Evolutionary conservation across 2,888 invertebrate genomes (phyloP).

Genomic region (Callyntrura guangdongensis): DNA sequence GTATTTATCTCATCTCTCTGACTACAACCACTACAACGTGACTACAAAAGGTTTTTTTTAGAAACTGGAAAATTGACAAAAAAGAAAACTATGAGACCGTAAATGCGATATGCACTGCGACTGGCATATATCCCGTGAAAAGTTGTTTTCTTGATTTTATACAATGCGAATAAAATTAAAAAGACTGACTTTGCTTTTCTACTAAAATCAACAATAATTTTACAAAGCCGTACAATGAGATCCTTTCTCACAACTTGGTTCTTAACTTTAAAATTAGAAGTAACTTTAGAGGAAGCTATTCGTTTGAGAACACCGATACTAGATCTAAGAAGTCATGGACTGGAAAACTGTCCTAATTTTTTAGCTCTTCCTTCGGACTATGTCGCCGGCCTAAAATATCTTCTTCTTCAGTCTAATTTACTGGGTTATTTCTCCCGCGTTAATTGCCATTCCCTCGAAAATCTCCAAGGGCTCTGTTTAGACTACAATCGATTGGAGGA

Average conservation of each 20-base stretch:
- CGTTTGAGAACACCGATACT: background rate
- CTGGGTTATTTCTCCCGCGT: conserved; percentile 23
- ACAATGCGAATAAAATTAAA: too few species aligned
- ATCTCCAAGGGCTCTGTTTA: conserved; percentile 37
- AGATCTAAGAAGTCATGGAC: conserved; percentile 58
- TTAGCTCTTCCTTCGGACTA: background rate
- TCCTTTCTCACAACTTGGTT: conserved; percentile 35
- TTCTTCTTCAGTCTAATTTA: conserved; percentile 56
- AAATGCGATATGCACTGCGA: too few species aligned
- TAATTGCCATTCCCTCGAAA: background rate
- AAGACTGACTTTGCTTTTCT: too few species aligned
- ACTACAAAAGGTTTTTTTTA: too few species aligned
- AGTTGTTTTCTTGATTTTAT: too few species aligned
- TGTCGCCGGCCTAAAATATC: background rate
- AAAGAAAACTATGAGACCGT: too few species aligned
- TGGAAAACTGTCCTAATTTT: conserved; percentile 28
- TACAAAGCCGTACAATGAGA: conserved; percentile 32
- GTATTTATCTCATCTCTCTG: too few species aligned
- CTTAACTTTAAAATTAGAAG: conserved; percentile 36
- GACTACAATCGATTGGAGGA: conserved; percentile 59
- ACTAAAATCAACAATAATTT: too few species aligned
- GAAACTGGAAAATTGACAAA: too few species aligned
- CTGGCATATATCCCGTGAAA: too few species aligned
- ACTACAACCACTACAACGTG: too few species aligned
- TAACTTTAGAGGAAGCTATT: conserved; percentile 52